Base-by-base conservation (phyloP, 2,113 vertebrate genomes). In the Mustelus asterias region DNA sequence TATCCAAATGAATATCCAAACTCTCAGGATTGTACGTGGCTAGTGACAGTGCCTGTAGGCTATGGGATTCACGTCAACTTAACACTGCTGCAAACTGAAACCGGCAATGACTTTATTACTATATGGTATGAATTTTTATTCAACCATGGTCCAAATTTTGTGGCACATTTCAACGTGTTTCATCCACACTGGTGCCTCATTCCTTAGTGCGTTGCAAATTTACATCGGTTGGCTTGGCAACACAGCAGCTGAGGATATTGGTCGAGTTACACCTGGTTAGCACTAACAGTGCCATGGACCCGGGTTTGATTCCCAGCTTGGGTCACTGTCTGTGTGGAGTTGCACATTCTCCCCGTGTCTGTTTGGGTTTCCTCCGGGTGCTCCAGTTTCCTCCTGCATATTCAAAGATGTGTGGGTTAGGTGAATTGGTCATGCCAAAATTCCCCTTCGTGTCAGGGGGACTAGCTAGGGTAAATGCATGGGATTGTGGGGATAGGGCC, bases 81-180 rank as follows among this genome's bases (percentile, higher is more conserved):
- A 97, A 99, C 98, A 94, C 97, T 99, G 94, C 98, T 99, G 96
- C 98, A 99, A 96, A 98, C 98, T 2, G 99, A 99, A 44, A 98
- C 98, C 80, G 98, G 98, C 0, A 98, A 99, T 24, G 99, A 99
- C 96, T 99, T 99, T 98, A 98, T 99, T 97, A 99, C 99, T 0
- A 96, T 99, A 96, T 99, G 99, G 99, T 99, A 97, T 54, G 67
- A 54, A 54, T 95, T 95, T 95, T 41, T 95, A 33, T 95, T 95
- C 67, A 48, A 48, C 29, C 24, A 70, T 4, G 20, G 14, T 0
- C 26, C 37, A 95, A 44, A 24, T 16, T 37, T 48, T 20, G 54
- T 63, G 18, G 16, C 89, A 89, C 29, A 33, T 90, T 86, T 33
- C 26, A 26, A 24, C 2, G 14, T 60, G 20, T 33, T 26, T 16